phyloP scores from a whole-genome alignment of 2,113 vertebrate genomes.

The Tragelaphus buxtoni region DNA sequence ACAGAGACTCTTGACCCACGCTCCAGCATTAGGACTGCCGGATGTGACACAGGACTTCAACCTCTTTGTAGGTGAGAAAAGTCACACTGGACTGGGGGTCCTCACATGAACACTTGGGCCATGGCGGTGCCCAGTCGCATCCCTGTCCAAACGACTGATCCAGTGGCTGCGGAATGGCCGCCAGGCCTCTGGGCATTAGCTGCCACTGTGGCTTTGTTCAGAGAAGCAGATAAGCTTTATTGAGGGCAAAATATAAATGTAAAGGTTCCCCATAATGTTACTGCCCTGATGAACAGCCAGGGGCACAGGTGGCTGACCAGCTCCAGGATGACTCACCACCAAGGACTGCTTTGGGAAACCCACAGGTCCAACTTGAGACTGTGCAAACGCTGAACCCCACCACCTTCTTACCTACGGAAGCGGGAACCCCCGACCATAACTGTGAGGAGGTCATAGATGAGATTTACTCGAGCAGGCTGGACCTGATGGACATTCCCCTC shows the following conservation, averaged over 20 bases:
- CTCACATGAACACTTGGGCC: neutral
- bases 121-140: rapidly evolving
- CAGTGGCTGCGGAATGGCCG: rapidly evolving
- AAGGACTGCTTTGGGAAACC: neutral
- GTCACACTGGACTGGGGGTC: neutral
- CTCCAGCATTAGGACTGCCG: neutral
- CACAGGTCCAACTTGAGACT: neutral
- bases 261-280: neutral
- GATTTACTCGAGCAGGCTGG: neutral
- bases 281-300: neutral
- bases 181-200: neutral
- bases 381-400: rapidly evolving
- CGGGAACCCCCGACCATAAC: neutral
- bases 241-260: neutral
- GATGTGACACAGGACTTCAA: neutral
- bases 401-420: neutral
- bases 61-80: neutral
- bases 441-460: neutral
- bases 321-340: neutral
- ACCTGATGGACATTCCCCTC: neutral
- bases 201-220: neutral
- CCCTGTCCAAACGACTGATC: neutral
- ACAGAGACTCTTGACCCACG: rapidly evolving
- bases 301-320: neutral
- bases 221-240: neutral